These are phyloP conservation scores for Tachycineta bicolor DNA, from an alignment of 2,113 vertebrate genomes.

Conservation along the genomic window DNA sequence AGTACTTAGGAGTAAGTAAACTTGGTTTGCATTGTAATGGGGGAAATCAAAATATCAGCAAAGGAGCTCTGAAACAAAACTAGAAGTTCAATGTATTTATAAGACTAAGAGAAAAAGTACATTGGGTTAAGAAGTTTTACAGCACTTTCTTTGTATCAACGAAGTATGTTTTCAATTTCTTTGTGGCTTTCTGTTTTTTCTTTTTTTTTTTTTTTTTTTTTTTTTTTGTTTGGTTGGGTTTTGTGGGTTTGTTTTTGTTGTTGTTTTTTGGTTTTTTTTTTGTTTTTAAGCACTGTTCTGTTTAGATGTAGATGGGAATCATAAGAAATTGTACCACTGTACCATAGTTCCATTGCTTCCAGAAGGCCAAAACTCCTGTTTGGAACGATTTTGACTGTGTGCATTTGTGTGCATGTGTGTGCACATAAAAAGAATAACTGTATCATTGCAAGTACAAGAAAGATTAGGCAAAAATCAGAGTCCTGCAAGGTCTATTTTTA, in stretches of 20 bases:
- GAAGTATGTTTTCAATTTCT: neutral
- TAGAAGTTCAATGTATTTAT: neutral
- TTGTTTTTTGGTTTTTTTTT: neutral
- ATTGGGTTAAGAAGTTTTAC: neutral
- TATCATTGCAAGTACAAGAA: neutral
- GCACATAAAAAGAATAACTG: neutral
- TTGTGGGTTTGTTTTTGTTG: no score
- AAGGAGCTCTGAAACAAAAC: neutral
- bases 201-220: no score
- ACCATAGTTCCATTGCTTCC: neutral
- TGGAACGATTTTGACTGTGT: neutral
- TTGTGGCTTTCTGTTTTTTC: no score
- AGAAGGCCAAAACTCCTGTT: neutral
- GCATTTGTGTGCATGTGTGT: accelerated
- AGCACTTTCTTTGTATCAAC: neutral
- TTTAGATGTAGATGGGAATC: neutral
- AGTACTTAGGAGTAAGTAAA: neutral
- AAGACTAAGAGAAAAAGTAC: neutral
- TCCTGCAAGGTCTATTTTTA: neutral
- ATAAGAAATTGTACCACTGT: neutral
- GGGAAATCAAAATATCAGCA: neutral
- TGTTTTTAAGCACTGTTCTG: neutral
- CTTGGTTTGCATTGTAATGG: neutral
- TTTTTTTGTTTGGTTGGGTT: no score
- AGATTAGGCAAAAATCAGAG: neutral